Evolutionary conservation across 2,113 vertebrate genomes (phyloP), one percentile per base, ranked within the genome.

Genomic region (Galeopterus variegatus): DNA sequence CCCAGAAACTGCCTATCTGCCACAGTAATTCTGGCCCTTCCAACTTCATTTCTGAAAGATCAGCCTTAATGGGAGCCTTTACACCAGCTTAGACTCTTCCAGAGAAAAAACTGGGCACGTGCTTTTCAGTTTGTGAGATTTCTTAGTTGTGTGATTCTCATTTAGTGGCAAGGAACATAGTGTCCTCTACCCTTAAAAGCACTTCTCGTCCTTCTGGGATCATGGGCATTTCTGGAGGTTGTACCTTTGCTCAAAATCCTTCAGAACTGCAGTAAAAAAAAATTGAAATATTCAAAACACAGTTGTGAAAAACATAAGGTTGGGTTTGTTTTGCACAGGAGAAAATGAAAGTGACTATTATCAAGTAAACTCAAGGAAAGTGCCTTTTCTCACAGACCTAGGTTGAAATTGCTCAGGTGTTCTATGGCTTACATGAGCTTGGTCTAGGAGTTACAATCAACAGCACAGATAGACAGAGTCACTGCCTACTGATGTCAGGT

Each of bases 41-140:
- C 54, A 72, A 83, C 26, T 89, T 58, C 56, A 58, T 69, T 95
- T 97, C 89, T 93, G 65, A 97, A 96, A 95, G 31, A 83, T 13
- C 64, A 94, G 54, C 62, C 60, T 94, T 52, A n/a, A 17, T 33
- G n/a, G 70, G 41, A 94, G 67, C 8, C 23, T 95, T 91, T 41
- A 52, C 17, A 94, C 24, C 60, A 72, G 67, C 14, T 28, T 72
- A 36, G 56, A 80, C 54, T 26, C 24, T 81, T 67, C 14, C 2
- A 72, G 41, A 83, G 56, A 58, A 58, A 73, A 76, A 75, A 62
- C 52, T 14, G 23, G 31, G 8, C 54, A 58, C 31, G 33, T 26
- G 41, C 0, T 15, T 65, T 83, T 80, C 41, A 36, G 15, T 60
- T 69, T 69, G 21, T 5, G 11, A 67, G 60, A 80, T 67, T 84